phyloP scores from a whole-genome alignment of 2,888 invertebrate species.

The Venusia cambrica region DNA sequence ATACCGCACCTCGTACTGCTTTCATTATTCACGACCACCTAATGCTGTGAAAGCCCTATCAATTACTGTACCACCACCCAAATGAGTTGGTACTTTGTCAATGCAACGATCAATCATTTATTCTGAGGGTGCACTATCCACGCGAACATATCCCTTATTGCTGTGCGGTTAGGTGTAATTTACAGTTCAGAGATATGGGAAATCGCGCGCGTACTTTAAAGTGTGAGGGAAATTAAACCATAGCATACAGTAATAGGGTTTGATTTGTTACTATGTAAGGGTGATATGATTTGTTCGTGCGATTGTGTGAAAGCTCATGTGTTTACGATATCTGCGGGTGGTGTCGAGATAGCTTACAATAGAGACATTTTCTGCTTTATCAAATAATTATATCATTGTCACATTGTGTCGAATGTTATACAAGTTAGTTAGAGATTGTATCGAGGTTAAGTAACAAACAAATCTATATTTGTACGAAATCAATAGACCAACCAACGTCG shows the following conservation, averaged over 20 bases:
- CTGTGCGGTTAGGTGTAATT: slow-evolving; percentile 7
- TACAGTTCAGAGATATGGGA: slow-evolving; percentile 1
- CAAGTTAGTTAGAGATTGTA: no score
- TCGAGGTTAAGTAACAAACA: no score
- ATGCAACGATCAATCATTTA: slow-evolving; percentile 26
- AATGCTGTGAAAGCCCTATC: slow-evolving; percentile 8
- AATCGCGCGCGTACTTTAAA: not conserved
- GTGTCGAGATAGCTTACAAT: slow-evolving; percentile 5
- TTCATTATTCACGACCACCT: slow-evolving; percentile 23
- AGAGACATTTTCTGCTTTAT: not conserved
- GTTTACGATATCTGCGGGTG: slow-evolving; percentile 5
- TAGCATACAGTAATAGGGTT: slow-evolving; percentile 8
- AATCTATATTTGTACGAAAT: no score
- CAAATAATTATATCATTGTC: no score
- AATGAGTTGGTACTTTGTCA: slow-evolving; percentile 29
- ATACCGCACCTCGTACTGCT: slow-evolving; percentile 7
- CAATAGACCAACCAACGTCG: no score
- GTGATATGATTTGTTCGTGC: slow-evolving; percentile 26
- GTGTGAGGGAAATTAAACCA: slow-evolving; percentile 1
- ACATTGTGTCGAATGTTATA: no score
- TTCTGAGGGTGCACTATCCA: slow-evolving; percentile 10
- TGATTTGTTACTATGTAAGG: slow-evolving; percentile 7
- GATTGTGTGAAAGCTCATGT: slow-evolving; percentile 18
- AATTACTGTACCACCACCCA: slow-evolving; percentile 18
- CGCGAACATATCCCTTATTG: slow-evolving; percentile 15